Evolutionary conservation across 2,113 vertebrate genomes (phyloP).

Genomic region (Chlorodrepanis virens): DNA sequence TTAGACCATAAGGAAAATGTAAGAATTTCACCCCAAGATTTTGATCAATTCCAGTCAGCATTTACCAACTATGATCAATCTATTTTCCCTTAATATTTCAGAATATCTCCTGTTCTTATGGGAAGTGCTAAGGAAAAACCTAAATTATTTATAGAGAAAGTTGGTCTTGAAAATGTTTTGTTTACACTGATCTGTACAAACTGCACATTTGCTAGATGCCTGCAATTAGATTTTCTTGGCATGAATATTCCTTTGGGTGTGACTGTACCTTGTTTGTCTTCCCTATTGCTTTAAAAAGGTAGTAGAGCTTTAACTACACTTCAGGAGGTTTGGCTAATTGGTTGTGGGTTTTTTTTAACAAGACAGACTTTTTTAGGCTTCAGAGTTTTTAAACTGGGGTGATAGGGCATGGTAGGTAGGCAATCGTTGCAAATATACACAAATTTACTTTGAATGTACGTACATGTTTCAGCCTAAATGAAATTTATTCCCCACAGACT

Average conservation of each 20-base stretch:
- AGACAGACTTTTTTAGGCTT: neutral
- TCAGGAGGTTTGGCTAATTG: neutral
- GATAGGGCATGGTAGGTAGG: neutral
- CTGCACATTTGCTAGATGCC: neutral
- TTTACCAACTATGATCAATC: neutral
- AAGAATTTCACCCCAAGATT: neutral
- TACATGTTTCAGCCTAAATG: neutral
- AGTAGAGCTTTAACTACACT: neutral
- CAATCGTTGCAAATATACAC: neutral
- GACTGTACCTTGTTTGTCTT: neutral
- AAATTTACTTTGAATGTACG: neutral
- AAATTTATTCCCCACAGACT: neutral
- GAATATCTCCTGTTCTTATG: neutral
- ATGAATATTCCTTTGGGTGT: neutral
- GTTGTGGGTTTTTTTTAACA: neutral
- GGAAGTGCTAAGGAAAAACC: neutral
- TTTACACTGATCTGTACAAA: neutral
- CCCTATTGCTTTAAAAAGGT: neutral
- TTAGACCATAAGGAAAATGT: neutral
- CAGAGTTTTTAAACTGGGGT: neutral
- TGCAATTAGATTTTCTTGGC: neutral
- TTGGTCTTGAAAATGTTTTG: neutral
- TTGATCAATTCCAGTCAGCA: neutral
- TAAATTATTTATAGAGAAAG: neutral
- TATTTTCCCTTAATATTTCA: neutral